Percentiles rank a stretch among this genome's conserved stretches.
These are phyloP conservation scores for Trichosurus vulpecula DNA, from an alignment of 2,797 vertebrate species.

Conservation along the genomic window DNA sequence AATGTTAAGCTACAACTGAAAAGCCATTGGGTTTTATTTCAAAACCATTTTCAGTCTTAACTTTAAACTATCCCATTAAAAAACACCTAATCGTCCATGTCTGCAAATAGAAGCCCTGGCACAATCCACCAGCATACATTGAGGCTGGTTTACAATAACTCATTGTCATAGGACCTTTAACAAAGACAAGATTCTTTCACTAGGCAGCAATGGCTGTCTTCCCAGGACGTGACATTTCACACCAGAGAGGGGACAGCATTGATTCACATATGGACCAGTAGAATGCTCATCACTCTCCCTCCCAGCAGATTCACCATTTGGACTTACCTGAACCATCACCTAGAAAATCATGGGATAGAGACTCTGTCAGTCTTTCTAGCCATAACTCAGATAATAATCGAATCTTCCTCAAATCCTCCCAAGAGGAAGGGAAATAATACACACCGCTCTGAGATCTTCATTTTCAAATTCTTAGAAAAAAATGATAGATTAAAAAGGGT, in stretches of 20 bases:
- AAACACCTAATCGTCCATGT: slow-evolving; percentile 6
- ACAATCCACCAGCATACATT: background rate
- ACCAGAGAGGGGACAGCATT: background rate
- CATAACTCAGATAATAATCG: slow-evolving; percentile 18
- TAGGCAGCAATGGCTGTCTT: background rate
- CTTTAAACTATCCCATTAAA: background rate
- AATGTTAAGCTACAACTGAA: slow-evolving; percentile 17
- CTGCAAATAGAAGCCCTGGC: background rate
- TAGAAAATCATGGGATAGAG: slow-evolving; percentile 21
- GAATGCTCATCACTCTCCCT: background rate
- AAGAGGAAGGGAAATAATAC: background rate
- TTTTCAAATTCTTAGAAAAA: background rate
- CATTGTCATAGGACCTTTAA: slow-evolving; percentile 6
- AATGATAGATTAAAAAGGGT: background rate
- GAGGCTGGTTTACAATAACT: background rate
- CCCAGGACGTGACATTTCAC: background rate
- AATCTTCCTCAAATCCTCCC: slow-evolving; percentile 42
- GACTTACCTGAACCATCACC: background rate
- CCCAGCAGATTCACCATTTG: slow-evolving; percentile 48
- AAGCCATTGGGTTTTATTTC: slow-evolving; percentile 41
- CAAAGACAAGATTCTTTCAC: slow-evolving; percentile 17
- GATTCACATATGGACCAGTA: background rate
- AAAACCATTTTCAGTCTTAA: slow-evolving; percentile 26
- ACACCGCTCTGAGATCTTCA: background rate
- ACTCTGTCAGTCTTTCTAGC: slow-evolving; percentile 17